Base-by-base conservation (phyloP, 2,888 invertebrate genomes). In the Therioaphis trifolii region DNA sequence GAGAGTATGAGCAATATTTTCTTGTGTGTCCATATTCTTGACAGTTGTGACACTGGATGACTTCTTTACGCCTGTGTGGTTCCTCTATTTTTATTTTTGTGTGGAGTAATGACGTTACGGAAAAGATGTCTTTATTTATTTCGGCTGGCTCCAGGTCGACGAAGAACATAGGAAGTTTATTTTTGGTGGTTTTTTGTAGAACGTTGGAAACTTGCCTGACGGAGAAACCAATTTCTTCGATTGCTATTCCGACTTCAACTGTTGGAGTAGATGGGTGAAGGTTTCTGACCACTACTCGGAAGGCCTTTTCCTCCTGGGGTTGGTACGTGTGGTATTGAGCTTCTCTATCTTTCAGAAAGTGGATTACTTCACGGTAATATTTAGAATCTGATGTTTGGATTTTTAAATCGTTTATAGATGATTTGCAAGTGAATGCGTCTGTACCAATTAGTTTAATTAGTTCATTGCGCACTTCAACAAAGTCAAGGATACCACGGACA, bases 391-490 rank as follows among this genome's bases (percentile, higher is more conserved):
- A 9, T 29, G 49, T 69, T 43, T 43, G 69, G 40, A 52, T 72
- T 72, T 72, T 49, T 72, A 72, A 52, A 27, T 55, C 21, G 14
- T 55, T 74, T 55, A 12, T 21, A 9, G 24, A 40, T 21, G 74
- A 74, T 74, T 74, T 74, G 15, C 12, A 74, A 35, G 11, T 21
- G 3, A 49, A 71, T 27, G 14, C n/a, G 18, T 71, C 71, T 0
- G 71, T 27, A 11, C 29, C 71, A 14, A 71, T 55, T 12, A 21
- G 40, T 21, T 58, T 15, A n/a, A n/a, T n/a, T n/a, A n/a, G n/a
- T n/a, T n/a, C n/a, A 21, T 35, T 40, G 4, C 58, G 52, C 2
- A 74, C 4, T 18, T 14, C 14, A 24, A 74, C 55, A 21, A 40
- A 74, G 21, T 74, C 14, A 1, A 21, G 7, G 5, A 55, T 40